phyloP scores from a whole-genome alignment of 2,113 vertebrate species.

The Rhinolophus ferrumequinum region DNA sequence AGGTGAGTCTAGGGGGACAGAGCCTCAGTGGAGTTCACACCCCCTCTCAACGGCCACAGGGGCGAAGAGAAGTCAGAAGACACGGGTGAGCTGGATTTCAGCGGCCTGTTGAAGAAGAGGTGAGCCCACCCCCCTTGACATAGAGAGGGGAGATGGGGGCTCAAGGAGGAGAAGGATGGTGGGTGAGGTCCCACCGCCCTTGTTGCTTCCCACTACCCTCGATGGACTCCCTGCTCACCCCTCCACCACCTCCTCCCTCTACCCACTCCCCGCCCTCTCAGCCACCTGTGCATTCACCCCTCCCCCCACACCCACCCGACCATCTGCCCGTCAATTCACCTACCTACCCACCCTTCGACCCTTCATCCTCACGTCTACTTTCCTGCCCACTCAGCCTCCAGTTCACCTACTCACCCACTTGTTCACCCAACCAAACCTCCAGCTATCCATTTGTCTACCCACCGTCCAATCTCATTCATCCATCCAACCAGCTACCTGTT shows the following conservation, averaged over 20 bases:
- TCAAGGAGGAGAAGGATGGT: neutral
- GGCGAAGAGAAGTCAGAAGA: constrained; percentile 86
- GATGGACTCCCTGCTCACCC: neutral
- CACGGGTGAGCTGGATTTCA: constrained; percentile 93
- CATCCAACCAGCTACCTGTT: too few species aligned
- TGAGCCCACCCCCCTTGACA: constrained; percentile 45
- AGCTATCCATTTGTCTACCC: neutral
- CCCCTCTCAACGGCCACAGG: constrained; percentile 72
- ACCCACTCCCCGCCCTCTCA: neutral
- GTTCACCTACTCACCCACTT: neutral
- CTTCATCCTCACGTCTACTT: neutral
- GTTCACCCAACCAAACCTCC: neutral
- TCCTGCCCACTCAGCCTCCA: neutral
- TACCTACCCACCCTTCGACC: neutral
- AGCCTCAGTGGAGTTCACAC: neutral
- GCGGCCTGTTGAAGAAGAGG: constrained; percentile 94
- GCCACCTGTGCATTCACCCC: neutral
- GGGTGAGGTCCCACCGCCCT: neutral
- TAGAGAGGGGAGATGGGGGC: too few species aligned
- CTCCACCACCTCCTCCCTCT: neutral
- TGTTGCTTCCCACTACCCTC: neutral
- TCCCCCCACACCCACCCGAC: neutral
- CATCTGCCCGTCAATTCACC: neutral
- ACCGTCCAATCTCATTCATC: too few species aligned
- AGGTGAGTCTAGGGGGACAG: neutral